Conservation (phyloP, 2,797 vertebrate species). For the Mergus octosetaceus region DNA sequence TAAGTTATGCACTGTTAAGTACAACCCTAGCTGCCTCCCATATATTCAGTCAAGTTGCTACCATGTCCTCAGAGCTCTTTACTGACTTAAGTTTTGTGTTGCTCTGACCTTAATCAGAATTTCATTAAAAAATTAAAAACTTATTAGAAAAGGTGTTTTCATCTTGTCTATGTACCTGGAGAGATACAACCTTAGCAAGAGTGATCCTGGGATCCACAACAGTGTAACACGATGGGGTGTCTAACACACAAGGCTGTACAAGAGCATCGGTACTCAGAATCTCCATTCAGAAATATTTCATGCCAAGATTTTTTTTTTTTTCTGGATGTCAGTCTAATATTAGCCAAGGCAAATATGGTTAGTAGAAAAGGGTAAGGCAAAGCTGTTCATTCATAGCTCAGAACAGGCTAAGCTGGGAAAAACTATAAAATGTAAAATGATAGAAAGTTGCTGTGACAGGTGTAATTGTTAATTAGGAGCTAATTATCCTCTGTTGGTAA, state of each 20-base stretch:
- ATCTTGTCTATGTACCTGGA: background rate
- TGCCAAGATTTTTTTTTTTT: background rate
- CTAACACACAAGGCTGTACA: background rate
- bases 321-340: background rate
- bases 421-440: background rate
- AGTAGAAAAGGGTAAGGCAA: background rate
- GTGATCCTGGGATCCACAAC: background rate
- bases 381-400: background rate
- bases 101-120: background rate
- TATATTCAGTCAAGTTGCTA: background rate
- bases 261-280: background rate
- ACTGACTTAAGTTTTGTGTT: background rate
- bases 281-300: background rate
- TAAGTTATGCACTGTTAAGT: background rate
- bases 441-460: background rate
- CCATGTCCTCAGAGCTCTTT: background rate
- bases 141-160: accelerated
- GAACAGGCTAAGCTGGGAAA: background rate
- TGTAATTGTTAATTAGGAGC: background rate
- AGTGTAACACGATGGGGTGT: background rate
- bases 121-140: background rate
- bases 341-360: background rate
- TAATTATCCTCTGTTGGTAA: background rate
- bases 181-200: background rate
- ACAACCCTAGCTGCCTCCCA: background rate